Evolutionary conservation across 2,888 invertebrate genomes (phyloP).

Genomic region (Baronia brevicornis): DNA sequence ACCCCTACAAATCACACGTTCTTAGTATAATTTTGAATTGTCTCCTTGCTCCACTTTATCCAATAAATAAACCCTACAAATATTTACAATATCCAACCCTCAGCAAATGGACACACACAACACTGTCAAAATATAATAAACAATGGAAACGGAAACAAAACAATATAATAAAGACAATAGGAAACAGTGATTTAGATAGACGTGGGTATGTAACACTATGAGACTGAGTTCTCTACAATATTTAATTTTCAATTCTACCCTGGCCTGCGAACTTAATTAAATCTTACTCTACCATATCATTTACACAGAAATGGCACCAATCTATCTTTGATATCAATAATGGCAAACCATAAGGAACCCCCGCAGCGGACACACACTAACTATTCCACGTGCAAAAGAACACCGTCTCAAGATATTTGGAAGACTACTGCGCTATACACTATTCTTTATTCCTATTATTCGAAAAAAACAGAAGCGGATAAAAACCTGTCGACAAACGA

Average conservation of each 20-base stretch:
- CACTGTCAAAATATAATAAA: constrained; percentile 62
- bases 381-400: constrained; percentile 35
- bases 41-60: constrained; percentile 45
- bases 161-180: constrained; percentile 36
- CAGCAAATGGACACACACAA: constrained; percentile 71
- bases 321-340: constrained; percentile 75
- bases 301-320: constrained; percentile 75
- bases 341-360: constrained; percentile 74
- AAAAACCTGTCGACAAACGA: constrained; percentile 35
- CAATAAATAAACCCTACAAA: constrained; percentile 69
- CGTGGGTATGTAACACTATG: constrained; percentile 45
- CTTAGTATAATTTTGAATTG: constrained; percentile 41
- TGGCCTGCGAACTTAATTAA: constrained; percentile 73
- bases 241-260: constrained; percentile 71
- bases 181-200: constrained; percentile 38
- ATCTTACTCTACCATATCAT: constrained; percentile 71
- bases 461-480: too few species aligned
- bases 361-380: constrained; percentile 55
- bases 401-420: constrained; percentile 67
- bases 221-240: constrained; percentile 57
- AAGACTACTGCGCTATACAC: constrained; percentile 73
- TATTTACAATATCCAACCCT: constrained; percentile 69
- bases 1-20: constrained; percentile 45
- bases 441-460: constrained; percentile 61
- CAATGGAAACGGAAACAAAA: constrained; percentile 39